phyloP scores from a whole-genome alignment of 2,888 invertebrate genomes.

The Drosophila lutescens region DNA sequence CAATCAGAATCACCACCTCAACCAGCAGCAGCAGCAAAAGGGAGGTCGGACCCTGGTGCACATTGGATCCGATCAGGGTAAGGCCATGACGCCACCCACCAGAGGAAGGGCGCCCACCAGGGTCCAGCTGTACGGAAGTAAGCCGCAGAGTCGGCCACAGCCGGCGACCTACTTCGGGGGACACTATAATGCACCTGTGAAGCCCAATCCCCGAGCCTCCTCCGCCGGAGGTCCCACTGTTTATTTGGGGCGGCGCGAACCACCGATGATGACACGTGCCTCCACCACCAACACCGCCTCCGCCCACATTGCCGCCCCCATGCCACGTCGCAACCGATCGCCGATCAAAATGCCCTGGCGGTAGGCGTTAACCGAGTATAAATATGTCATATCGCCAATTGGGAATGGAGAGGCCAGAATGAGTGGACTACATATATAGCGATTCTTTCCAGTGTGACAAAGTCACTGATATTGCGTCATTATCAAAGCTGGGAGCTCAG shows the following conservation, averaged over 20 bases:
- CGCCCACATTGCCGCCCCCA: constrained; percentile 52
- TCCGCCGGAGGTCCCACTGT: constrained; percentile 45
- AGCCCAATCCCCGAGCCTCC: constrained; percentile 16
- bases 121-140: constrained; percentile 71
- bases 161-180: constrained; percentile 71
- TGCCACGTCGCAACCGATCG: constrained; percentile 82
- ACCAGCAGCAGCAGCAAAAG: constrained; percentile 26
- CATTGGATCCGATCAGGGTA: constrained; percentile 69
- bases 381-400: background rate
- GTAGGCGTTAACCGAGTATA: constrained; percentile 61
- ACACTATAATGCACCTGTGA: constrained; percentile 65
- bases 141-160: constrained; percentile 52
- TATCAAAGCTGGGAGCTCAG: constrained; percentile 23
- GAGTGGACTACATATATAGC: constrained; percentile 24
- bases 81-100: constrained; percentile 27
- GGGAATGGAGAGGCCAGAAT: constrained; percentile 24
- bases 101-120: constrained; percentile 72
- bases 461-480: constrained; percentile 38
- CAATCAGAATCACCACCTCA: background rate
- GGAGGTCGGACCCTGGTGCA: constrained; percentile 83
- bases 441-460: constrained; percentile 20
- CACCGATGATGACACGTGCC: constrained; percentile 45
- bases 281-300: constrained; percentile 16
- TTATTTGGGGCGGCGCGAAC: constrained; percentile 76
- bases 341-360: constrained; percentile 84